Conservation (phyloP, 2,888 invertebrate species). For the Drosophila peninsularis region DNA sequence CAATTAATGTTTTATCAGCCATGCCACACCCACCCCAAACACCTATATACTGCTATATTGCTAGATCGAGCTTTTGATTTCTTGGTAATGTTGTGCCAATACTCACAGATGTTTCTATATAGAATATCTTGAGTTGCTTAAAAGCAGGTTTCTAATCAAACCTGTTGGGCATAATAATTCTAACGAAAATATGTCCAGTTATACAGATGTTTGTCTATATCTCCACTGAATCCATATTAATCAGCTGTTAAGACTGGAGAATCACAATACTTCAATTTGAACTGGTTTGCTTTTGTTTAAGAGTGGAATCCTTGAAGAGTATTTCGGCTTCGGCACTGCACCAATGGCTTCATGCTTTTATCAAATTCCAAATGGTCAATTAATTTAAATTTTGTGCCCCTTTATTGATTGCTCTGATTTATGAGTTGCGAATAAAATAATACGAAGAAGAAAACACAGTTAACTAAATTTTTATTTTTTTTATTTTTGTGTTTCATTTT, state of each 20-base stretch:
- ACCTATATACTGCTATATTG: no score
- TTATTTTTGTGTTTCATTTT: constrained; percentile 59
- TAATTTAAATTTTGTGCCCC: constrained; percentile 57
- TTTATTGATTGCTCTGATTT: constrained; percentile 56
- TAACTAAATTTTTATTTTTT: constrained; percentile 44
- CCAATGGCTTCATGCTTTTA: neutral
- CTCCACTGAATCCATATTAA: neutral
- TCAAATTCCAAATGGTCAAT: constrained; percentile 44
- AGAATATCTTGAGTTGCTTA: neutral
- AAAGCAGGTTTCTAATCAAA: neutral
- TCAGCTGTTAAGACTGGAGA: neutral
- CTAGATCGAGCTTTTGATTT: neutral
- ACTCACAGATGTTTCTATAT: constrained; percentile 1
- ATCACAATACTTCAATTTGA: no score
- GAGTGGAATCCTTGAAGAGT: constrained; percentile 3
- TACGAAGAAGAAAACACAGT: constrained; percentile 10
- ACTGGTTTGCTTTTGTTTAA: neutral
- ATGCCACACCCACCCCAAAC: neutral
- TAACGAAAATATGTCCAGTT: neutral
- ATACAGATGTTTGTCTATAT: neutral
- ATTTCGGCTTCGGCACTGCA: neutral
- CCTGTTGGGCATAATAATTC: neutral
- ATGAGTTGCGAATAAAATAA: constrained; percentile 1
- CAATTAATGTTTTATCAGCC: neutral
- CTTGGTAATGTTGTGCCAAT: neutral